phyloP scores from a whole-genome alignment of 2,113 vertebrate genomes.

The Bothrops jararaca region DNA sequence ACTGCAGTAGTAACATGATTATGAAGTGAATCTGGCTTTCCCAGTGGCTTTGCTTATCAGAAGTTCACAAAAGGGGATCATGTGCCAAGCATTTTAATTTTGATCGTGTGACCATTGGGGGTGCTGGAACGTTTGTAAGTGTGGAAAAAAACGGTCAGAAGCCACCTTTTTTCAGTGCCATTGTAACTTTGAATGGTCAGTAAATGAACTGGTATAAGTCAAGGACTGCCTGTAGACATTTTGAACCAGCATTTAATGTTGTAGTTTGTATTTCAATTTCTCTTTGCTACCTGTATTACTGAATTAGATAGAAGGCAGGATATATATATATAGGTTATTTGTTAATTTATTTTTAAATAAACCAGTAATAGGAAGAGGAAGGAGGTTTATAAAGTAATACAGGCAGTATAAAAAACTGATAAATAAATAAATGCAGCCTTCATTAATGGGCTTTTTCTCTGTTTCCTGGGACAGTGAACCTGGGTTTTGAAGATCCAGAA shows the following conservation, averaged over 20 bases:
- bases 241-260: not conserved
- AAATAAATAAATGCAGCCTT: not conserved
- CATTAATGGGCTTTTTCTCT: not conserved
- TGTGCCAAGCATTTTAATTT: not conserved
- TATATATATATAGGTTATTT: not conserved
- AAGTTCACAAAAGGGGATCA: no score
- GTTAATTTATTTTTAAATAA: not conserved
- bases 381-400: not conserved
- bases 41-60: not conserved
- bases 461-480: conserved; percentile 25
- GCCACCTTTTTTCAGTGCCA: no score
- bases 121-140: no score
- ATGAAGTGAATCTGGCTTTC: not conserved
- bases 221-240: not conserved
- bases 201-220: not conserved
- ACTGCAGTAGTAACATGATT: not conserved
- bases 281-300: not conserved
- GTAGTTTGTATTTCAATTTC: not conserved
- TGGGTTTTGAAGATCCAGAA: conserved; percentile 29
- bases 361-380: not conserved
- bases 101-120: not conserved
- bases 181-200: not conserved
- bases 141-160: not conserved
- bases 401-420: not conserved
- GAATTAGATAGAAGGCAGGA: not conserved